Evolutionary conservation across 1,140 invertebrate species (phyloP), one percentile per base, ranked within the genome.

Genomic region (Diachasmimorpha longicaudata): DNA sequence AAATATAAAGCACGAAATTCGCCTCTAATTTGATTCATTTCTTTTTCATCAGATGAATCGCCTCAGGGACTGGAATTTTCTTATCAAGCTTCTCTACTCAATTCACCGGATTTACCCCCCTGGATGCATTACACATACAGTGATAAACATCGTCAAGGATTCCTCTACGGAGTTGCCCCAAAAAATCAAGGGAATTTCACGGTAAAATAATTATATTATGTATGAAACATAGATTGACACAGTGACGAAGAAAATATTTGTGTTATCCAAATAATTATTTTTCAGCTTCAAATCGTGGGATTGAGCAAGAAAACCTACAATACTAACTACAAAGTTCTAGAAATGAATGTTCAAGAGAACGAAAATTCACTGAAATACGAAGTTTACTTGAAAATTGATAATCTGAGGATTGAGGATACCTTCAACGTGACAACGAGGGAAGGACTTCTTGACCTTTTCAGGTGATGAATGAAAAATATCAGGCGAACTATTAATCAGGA

Each of bases 351-450:
- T 4, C 85, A 89, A 2, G 90, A 93, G 8, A 95, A 94, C 81
- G 88, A 91, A 77, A 92, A 92, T 77, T 89, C 93, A 76, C 93
- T 94, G 0, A 91, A 90, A 58, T 93, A 94, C 85, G 93, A 96
- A 81, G 93, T 97, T 4, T 93, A 95, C 81, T 88, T 97, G 80
- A 97, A 97, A 86, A 95, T 98, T 52, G 93, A 96, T 82, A 97
- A 97, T 85, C 86, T 97, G 8, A 96, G 97, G 81, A 92, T 96
- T 0, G 94, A 95, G 79, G 94, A 97, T 81, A 90, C 96, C 85
- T 93, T 96, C 77, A 92, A 94, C 83, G 87, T 81, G 23, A 90
- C 89, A 78, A 90, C 93, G 76, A 93, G 95, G 82, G 91, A 93
- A 46, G 90, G 91, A 25, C 85, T 97, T 0, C 91, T 95, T 66